Evolutionary conservation across 37 sponge, comb jelly and placozoan genomes (phyloP), one percentile per base, ranked within the genome.

Genomic region (Crambe crambe): DNA sequence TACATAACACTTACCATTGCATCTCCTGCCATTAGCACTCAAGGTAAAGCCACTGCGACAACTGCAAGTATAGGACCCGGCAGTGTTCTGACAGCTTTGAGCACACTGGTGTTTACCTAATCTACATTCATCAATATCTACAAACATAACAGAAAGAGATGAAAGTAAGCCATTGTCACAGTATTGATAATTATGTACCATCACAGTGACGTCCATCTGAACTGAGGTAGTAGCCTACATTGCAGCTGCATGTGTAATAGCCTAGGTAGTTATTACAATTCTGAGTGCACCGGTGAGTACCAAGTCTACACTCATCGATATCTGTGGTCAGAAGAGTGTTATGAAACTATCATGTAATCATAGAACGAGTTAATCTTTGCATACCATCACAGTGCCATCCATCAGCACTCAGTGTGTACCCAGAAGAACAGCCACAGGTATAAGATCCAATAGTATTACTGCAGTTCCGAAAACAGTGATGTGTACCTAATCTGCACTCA

Each of bases 361-460:
- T n/a, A n/a, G n/a, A n/a, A n/a, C n/a, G n/a, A n/a, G n/a, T n/a
- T n/a, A n/a, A n/a, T n/a, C n/a, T n/a, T n/a, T n/a, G 39, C 72
- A 36, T 43, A 78, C 79, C 79, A 5, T 20, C n/a, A 47, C 79
- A 78, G n/a, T 18, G 27, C 18, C 42, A 56, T 58, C 74, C 74
- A 40, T 78, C 56, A 42, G 23, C 57, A 78, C 30, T 8, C 30
- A 73, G 72, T 10, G 44, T 3, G 54, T 76, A 82, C 6, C 89
- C 89, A 76, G 17, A 31, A 30, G 4, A 1, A 77, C 89, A 88
- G 57, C 12, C 17, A 76, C 89, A 88, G 32, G 27, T 34, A 67
- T 88, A 81, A 26, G 73, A 70, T 18, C 89, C 89, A 51, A 58
- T 40, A 36, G 78, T 68, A 71, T 88, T 81, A 30, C 10, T n/a